phyloP scores from a whole-genome alignment of 2,797 vertebrate genomes.

The Anableps anableps region DNA sequence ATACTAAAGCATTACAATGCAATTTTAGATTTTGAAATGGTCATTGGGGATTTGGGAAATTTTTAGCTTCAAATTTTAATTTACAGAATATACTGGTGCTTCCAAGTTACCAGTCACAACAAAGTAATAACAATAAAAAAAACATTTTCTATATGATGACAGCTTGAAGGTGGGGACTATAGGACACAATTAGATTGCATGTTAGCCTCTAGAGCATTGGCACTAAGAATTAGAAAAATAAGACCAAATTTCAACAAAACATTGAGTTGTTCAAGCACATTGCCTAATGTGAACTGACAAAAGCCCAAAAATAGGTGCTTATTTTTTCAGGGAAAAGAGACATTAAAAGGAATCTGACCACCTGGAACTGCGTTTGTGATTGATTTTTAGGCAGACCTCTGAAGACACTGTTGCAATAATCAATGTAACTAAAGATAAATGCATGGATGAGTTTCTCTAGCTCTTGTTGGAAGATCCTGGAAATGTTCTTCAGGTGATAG shows the following conservation, averaged over 20 bases:
- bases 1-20: constrained; percentile 31
- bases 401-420: no score
- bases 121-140: background rate
- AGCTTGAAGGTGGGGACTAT: background rate
- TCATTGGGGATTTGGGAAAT: background rate
- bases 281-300: background rate
- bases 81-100: no score
- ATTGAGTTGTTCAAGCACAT: background rate
- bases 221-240: background rate
- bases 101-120: background rate
- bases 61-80: background rate
- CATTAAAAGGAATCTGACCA: background rate
- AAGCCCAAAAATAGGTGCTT: background rate
- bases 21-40: constrained; percentile 15
- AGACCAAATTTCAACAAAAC: background rate
- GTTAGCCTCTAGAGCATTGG: background rate
- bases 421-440: no score
- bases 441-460: no score
- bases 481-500: no score
- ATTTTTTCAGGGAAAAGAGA: background rate
- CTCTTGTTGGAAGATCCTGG: no score
- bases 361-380: background rate
- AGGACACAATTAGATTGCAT: background rate
- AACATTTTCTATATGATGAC: background rate
- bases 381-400: no score